phyloP scores from a whole-genome alignment of 2,888 invertebrate species.

The Julus scandinavius region DNA sequence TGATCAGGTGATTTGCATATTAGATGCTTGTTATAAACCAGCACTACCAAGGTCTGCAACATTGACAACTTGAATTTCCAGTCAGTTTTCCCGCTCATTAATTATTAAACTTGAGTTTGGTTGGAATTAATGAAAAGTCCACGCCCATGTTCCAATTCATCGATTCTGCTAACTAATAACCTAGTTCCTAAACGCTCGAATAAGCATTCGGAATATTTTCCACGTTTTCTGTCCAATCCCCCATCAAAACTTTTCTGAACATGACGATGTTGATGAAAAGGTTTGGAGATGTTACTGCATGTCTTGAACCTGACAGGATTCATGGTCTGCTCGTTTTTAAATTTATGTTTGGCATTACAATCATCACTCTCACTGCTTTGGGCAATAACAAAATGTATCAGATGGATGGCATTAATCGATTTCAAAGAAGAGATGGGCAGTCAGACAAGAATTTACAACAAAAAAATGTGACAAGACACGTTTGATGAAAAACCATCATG shows the following conservation, averaged over 20 bases:
- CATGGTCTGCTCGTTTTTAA: background rate
- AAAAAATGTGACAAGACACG: background rate
- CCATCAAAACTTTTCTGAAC: background rate
- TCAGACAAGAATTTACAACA: slow-evolving; percentile 18
- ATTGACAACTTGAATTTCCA: slow-evolving; percentile 20
- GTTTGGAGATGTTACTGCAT: background rate
- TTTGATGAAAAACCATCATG: background rate
- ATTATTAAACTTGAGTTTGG: slow-evolving; percentile 4
- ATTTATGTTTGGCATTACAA: background rate
- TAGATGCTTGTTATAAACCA: background rate
- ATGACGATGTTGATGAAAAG: background rate
- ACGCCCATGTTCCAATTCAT: background rate
- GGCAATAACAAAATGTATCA: background rate
- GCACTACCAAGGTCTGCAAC: slow-evolving; percentile 15
- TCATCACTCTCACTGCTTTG: slow-evolving; percentile 16
- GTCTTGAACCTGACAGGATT: slow-evolving; percentile 33
- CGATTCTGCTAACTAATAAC: background rate
- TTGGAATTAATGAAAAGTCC: background rate
- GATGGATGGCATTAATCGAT: background rate
- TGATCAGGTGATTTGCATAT: background rate
- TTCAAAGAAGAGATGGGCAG: background rate
- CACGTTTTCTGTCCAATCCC: background rate
- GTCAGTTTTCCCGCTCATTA: slow-evolving; percentile 5
- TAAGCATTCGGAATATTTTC: slow-evolving; percentile 3
- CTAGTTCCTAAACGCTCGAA: slow-evolving; percentile 1